Conservation (phyloP, 2,113 vertebrate genomes). For the Empidonax alnorum region DNA sequence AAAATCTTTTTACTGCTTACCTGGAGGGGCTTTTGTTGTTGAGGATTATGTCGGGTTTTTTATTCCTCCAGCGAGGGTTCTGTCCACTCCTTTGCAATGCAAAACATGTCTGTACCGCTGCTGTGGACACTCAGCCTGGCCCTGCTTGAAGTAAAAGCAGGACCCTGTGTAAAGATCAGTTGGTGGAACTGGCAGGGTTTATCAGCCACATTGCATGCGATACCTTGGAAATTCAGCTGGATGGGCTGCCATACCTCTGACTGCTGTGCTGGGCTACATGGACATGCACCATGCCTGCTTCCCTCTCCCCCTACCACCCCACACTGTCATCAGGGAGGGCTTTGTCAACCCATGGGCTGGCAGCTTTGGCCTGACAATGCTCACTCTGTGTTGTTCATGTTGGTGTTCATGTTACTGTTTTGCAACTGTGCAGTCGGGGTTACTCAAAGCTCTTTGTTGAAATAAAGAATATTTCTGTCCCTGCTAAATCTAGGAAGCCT, state of each 20-base stretch:
- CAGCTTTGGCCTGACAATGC: not conserved
- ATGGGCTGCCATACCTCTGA: not conserved
- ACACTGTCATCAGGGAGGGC: not conserved
- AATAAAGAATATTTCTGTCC: not conserved
- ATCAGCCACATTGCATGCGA: not conserved
- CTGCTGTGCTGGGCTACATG: not conserved
- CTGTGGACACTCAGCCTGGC: not conserved
- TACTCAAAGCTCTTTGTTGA: not conserved
- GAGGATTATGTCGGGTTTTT: not conserved
- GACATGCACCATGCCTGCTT: not conserved
- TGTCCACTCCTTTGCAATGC: not conserved
- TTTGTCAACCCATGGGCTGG: not conserved
- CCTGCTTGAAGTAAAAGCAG: not conserved
- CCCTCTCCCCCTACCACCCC: not conserved
- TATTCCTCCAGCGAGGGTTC: not conserved
- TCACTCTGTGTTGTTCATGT: not conserved
- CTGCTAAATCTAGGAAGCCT: not conserved
- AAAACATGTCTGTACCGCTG: not conserved
- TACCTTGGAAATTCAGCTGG: not conserved
- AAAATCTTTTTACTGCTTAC: constrained; percentile 6
- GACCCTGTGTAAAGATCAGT: not conserved
- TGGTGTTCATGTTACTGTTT: not conserved
- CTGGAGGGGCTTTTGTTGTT: not conserved
- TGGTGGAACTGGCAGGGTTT: not conserved
- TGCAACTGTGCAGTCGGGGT: not conserved